Evolutionary conservation across 1,140 invertebrate genomes (phyloP).

Genomic region (Arion vulgaris): DNA sequence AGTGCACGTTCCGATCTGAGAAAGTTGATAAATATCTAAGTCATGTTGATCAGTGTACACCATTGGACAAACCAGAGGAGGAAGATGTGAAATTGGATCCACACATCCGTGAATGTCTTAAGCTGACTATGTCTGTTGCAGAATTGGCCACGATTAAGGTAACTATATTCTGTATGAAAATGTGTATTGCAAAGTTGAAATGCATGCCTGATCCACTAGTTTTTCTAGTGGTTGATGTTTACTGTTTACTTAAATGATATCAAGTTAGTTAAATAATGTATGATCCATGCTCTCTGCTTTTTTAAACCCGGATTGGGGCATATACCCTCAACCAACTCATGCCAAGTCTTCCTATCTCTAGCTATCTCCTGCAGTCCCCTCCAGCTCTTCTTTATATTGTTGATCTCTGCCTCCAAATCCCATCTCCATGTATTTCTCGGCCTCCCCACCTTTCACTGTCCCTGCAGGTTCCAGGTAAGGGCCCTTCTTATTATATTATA

Average conservation of each 20-base stretch:
- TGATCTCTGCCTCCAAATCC: too few relatives aligned
- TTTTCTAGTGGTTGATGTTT: background rate
- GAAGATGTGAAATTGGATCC: conserved; percentile 46
- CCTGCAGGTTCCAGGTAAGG: too few relatives aligned
- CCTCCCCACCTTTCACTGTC: too few relatives aligned
- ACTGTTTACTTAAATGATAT: background rate
- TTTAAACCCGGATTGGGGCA: too few relatives aligned
- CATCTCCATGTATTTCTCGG: too few relatives aligned
- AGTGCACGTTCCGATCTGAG: conserved; percentile 61
- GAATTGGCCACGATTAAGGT: conserved; percentile 38
- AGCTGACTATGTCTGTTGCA: conserved; percentile 56
- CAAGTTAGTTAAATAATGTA: too few relatives aligned
- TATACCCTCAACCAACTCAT: too few relatives aligned
- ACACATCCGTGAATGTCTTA: conserved; percentile 52
- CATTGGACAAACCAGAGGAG: conserved; percentile 52
- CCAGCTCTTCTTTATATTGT: too few relatives aligned
- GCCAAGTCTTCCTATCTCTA: too few relatives aligned
- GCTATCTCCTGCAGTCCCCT: too few relatives aligned
- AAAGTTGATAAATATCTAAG: conserved; percentile 52
- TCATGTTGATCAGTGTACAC: conserved; percentile 60
- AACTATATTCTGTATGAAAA: background rate
- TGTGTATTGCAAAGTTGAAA: conserved; percentile 23
- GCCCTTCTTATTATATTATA: too few relatives aligned
- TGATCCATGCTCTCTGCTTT: too few relatives aligned
- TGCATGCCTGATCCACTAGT: background rate